A percentile compares a stretch with the other conserved stretches of the same genome.
Conservation (phyloP, 2,113 vertebrate genomes). For the Carlito syrichta region DNA sequence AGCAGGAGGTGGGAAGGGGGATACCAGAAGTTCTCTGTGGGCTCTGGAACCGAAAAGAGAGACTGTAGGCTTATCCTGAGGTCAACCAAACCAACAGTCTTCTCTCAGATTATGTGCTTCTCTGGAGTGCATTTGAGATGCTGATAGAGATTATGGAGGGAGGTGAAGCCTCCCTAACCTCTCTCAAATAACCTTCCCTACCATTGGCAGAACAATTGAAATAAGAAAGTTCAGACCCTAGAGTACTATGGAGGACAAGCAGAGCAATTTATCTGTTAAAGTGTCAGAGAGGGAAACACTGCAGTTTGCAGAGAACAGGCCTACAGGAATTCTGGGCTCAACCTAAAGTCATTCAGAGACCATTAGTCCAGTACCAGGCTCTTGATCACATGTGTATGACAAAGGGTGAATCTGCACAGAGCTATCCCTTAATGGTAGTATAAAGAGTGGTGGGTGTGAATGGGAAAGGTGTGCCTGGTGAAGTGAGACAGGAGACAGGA, state of each 20-base stretch:
- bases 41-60: background rate
- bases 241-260: background rate
- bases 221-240: background rate
- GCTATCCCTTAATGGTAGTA: background rate
- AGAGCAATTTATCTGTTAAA: background rate
- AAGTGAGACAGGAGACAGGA: background rate
- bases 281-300: background rate
- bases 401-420: no score
- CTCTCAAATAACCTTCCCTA: background rate
- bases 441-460: background rate
- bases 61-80: background rate
- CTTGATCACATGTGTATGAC: background rate
- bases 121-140: background rate
- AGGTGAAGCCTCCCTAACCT: background rate
- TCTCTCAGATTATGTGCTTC: background rate
- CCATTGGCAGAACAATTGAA: background rate
- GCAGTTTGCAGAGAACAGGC: background rate
- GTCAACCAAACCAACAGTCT: background rate
- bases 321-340: background rate
- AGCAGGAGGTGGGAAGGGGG: background rate
- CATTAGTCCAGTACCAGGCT: background rate
- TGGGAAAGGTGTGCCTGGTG: background rate
- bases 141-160: background rate
- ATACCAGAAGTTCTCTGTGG: background rate
- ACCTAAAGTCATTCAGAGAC: background rate